Conservation (phyloP, 1,140 invertebrate species). For the Diorhabda sublineata region DNA sequence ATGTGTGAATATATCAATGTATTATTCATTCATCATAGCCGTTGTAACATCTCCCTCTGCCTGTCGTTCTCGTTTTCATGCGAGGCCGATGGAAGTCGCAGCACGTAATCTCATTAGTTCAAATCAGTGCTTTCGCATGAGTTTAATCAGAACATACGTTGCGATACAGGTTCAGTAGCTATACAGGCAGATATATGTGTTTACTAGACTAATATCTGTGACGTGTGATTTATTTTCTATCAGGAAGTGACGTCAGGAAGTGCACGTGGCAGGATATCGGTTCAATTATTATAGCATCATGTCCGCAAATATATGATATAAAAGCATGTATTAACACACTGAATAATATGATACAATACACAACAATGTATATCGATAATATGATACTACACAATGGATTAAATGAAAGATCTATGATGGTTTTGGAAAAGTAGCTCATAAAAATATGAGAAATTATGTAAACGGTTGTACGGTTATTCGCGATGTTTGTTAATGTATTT, state of each 20-base stretch:
- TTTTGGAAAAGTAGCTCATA: no score
- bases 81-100: slow-evolving; percentile 12
- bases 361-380: neutral
- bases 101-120: slow-evolving; percentile 31
- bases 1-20: no score
- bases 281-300: slow-evolving; percentile 7
- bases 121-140: slow-evolving; percentile 29
- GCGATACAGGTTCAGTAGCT: slow-evolving; percentile 21
- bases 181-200: slow-evolving; percentile 14
- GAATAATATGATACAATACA: neutral
- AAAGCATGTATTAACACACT: neutral
- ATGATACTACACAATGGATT: no score
- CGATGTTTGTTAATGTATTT: no score
- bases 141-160: slow-evolving; percentile 27
- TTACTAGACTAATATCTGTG: slow-evolving; percentile 22
- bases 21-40: no score
- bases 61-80: neutral
- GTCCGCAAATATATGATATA: neutral
- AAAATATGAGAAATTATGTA: no score
- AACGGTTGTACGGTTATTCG: no score
- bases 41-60: no score
- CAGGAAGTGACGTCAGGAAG: slow-evolving; percentile 8
- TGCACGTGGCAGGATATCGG: slow-evolving; percentile 7
- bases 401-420: no score
- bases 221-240: slow-evolving; percentile 22